phyloP scores from a whole-genome alignment of 1,140 invertebrate species.

The Anadara kagoshimensis region DNA sequence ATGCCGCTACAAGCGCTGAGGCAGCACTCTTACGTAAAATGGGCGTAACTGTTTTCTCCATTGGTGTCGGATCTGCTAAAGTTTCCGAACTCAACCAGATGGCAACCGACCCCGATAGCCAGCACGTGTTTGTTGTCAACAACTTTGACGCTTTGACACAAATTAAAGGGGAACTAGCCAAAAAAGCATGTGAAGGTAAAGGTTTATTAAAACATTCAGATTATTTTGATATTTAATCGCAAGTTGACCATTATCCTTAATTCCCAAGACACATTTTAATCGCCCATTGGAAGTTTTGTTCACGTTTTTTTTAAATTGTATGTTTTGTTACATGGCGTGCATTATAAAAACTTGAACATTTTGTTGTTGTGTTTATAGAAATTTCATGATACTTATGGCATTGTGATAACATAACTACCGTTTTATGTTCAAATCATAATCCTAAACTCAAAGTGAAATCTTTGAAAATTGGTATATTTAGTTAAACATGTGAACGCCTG shows the following conservation, averaged over 20 bases:
- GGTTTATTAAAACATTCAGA: background rate
- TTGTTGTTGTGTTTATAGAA: no score
- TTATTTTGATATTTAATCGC: background rate
- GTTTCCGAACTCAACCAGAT: conserved; percentile 57
- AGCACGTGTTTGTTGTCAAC: conserved; percentile 61
- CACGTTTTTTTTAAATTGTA: background rate
- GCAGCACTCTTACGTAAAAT: conserved; percentile 44
- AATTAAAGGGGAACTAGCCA: conserved; percentile 54
- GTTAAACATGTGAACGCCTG: no score
- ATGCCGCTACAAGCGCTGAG: conserved; percentile 42
- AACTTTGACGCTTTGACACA: conserved; percentile 61
- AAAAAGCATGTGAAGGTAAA: conserved; percentile 59
- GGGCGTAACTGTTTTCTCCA: conserved; percentile 61
- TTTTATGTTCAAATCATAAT: no score
- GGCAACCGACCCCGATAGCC: conserved; percentile 62
- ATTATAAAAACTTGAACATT: no score
- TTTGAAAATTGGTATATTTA: no score
- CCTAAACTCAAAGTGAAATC: no score
- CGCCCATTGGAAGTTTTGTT: background rate
- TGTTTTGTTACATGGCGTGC: no score
- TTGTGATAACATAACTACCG: no score
- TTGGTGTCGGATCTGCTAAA: conserved; percentile 61
- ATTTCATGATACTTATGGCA: no score
- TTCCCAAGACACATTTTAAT: background rate
- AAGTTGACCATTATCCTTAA: background rate